A percentile compares a stretch with the other conserved stretches of the same genome.
phyloP scores from a whole-genome alignment of 2,113 vertebrate genomes.

The Petroica traversi region DNA sequence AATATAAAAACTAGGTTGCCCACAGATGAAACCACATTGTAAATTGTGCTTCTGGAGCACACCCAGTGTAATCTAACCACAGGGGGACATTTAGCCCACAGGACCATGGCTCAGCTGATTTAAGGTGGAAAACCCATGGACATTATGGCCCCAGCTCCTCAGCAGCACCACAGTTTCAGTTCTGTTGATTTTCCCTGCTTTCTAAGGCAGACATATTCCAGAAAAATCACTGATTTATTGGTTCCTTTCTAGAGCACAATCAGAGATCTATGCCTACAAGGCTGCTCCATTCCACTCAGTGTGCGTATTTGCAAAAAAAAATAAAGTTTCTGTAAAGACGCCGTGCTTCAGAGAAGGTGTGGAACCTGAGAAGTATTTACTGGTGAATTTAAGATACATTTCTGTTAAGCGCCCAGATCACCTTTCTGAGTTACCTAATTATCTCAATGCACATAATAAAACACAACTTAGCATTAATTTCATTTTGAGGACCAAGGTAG shows the following conservation, averaged over 20 bases:
- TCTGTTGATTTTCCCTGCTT: background rate
- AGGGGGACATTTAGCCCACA: background rate
- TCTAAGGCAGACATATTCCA: background rate
- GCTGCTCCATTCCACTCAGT: background rate
- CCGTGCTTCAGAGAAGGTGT: background rate
- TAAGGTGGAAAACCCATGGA: accelerated
- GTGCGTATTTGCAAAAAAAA: background rate
- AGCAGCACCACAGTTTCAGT: accelerated
- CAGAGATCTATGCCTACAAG: background rate
- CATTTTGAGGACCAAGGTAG: background rate
- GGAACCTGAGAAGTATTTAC: background rate
- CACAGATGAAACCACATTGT: background rate
- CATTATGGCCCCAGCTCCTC: background rate
- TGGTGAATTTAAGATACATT: background rate
- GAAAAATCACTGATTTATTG: background rate
- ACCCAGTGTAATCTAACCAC: background rate
- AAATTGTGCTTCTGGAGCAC: background rate
- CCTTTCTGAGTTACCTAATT: background rate
- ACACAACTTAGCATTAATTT: accelerated
- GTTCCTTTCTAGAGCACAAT: background rate
- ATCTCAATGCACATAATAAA: background rate
- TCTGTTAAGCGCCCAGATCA: background rate
- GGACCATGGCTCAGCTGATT: background rate
- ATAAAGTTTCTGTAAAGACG: background rate
- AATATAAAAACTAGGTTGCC: accelerated